Conservation (phyloP, 2,888 invertebrate genomes). For the Dynastes hyllus region DNA sequence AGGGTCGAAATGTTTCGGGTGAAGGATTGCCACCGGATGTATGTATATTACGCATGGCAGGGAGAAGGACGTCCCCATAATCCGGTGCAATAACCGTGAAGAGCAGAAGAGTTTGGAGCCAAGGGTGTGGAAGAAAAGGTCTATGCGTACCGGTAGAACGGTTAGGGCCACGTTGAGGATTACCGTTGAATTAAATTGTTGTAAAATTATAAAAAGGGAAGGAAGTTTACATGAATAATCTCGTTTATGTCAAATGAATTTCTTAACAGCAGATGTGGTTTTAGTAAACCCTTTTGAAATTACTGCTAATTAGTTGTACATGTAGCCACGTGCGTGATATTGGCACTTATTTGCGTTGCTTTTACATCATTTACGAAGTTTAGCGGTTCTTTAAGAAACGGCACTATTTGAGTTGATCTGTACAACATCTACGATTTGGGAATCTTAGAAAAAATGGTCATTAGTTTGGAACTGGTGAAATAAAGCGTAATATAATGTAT, state of each 20-base stretch:
- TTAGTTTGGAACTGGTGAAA: too few relatives aligned
- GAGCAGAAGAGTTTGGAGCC: slow-evolving; percentile 25
- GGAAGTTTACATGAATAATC: slow-evolving; percentile 9
- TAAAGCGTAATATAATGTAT: too few relatives aligned
- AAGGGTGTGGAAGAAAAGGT: slow-evolving; percentile 25
- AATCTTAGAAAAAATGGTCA: too few relatives aligned
- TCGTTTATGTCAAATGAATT: slow-evolving; percentile 9
- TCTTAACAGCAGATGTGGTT: too few relatives aligned
- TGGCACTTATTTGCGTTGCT: too few relatives aligned
- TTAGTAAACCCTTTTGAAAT: too few relatives aligned
- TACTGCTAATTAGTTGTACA: too few relatives aligned
- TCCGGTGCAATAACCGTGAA: slow-evolving; percentile 42
- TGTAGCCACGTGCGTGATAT: too few relatives aligned
- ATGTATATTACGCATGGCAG: slow-evolving; percentile 35
- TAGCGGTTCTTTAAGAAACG: too few relatives aligned
- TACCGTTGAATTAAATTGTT: slow-evolving; percentile 31
- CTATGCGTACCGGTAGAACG: background rate
- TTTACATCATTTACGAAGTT: too few relatives aligned
- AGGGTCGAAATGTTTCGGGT: slow-evolving; percentile 28
- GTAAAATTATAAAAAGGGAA: slow-evolving; percentile 30
- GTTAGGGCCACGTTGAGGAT: slow-evolving; percentile 1
- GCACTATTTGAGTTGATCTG: too few relatives aligned
- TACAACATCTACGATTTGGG: too few relatives aligned
- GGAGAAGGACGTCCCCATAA: slow-evolving; percentile 39
- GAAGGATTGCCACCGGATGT: slow-evolving; percentile 21